Evolutionary conservation across 2,113 vertebrate species (phyloP).

Genomic region (Ailurus styani): DNA sequence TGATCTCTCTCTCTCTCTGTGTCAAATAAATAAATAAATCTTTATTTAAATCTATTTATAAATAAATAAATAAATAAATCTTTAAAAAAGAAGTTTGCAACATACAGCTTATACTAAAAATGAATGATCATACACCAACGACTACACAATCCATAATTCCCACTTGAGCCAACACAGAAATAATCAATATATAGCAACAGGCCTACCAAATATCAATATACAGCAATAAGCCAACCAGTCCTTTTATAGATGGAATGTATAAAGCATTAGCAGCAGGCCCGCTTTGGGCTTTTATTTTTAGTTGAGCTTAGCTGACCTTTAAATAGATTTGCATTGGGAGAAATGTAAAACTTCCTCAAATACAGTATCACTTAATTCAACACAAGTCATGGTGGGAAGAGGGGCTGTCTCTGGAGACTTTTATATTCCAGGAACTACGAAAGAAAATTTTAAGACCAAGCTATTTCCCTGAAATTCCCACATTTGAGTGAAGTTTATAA

Average conservation of each 20-base stretch:
- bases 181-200: not conserved
- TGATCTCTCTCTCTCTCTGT: too few species aligned
- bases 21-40: too few species aligned
- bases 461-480: not conserved
- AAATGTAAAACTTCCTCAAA: conserved; percentile 43
- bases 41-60: too few species aligned
- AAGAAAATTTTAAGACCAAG: not conserved
- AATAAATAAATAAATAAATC: too few species aligned
- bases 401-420: not conserved
- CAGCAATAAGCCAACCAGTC: conserved; percentile 14
- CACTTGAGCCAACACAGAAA: conserved; percentile 41
- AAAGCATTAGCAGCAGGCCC: conserved; percentile 24
- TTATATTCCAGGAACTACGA: not conserved
- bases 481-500: not conserved
- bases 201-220: conserved; percentile 16
- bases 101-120: not conserved
- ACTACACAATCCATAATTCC: conserved; percentile 31
- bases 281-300: conserved; percentile 41
- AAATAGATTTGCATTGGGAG: conserved; percentile 50
- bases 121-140: not conserved
- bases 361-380: conserved; percentile 28
- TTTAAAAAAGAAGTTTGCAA: not conserved
- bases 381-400: not conserved
- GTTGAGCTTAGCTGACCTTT: conserved; percentile 35
- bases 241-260: not conserved